Evolutionary conservation across 2,113 vertebrate genomes (phyloP).

Genomic region (Bagarius yarrelli): DNA sequence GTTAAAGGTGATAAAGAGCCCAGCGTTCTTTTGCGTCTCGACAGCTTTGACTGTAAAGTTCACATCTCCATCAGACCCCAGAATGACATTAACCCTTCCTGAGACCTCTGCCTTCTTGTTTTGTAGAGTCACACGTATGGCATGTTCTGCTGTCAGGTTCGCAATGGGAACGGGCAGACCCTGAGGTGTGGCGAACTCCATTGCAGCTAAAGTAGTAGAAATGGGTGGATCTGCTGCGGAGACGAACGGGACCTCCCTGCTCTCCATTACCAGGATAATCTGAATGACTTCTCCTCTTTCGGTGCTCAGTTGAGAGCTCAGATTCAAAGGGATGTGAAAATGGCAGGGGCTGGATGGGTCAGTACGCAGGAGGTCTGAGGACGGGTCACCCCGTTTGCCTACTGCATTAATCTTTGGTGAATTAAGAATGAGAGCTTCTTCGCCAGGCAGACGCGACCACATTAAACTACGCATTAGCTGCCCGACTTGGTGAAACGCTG

Average conservation of each 20-base stretch:
- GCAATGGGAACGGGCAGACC: constrained; percentile 65
- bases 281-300: constrained; percentile 68
- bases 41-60: constrained; percentile 66
- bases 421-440: constrained; percentile 60
- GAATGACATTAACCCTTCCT: constrained; percentile 30
- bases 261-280: constrained; percentile 64
- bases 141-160: constrained; percentile 61
- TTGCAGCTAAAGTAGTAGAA: constrained; percentile 69
- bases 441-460: constrained; percentile 51
- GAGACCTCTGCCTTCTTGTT: constrained; percentile 48
- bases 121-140: constrained; percentile 67
- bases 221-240: constrained; percentile 62
- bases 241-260: constrained; percentile 55
- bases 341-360: constrained; percentile 46
- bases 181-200: constrained; percentile 72
- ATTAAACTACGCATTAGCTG: constrained; percentile 65
- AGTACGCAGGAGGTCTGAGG: constrained; percentile 64
- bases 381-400: constrained; percentile 64
- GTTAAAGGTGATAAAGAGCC: constrained; percentile 70
- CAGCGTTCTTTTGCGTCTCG: constrained; percentile 58
- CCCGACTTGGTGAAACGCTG: constrained; percentile 61
- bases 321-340: constrained; percentile 64
- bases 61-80: constrained; percentile 54
- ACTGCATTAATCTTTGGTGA: constrained; percentile 59
- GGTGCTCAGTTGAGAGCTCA: constrained; percentile 55